phyloP scores from a whole-genome alignment of 2,113 vertebrate genomes.

The Tretioscincus oriximinensis region DNA sequence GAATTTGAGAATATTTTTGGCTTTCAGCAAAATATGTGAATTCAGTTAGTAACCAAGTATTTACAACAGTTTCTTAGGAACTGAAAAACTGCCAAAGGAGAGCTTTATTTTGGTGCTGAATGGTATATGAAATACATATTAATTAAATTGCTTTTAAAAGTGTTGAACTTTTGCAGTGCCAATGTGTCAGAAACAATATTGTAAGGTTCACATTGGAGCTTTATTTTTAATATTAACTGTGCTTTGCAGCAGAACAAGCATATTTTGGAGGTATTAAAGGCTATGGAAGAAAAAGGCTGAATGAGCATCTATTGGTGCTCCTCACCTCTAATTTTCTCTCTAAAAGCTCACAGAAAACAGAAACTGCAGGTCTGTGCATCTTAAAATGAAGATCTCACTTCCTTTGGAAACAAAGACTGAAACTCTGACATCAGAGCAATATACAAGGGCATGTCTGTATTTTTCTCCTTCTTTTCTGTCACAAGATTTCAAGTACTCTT shows the following conservation, averaged over 20 bases:
- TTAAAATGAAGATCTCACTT: neutral
- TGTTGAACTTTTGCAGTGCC: neutral
- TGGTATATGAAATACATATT: neutral
- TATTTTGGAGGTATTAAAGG: too few relatives aligned
- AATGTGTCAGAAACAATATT: neutral
- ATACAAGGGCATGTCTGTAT: neutral
- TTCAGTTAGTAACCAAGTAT: neutral
- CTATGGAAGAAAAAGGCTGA: too few relatives aligned
- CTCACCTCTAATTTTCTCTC: neutral
- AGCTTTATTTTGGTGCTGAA: neutral
- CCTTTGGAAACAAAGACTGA: neutral
- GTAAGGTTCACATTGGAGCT: too few relatives aligned
- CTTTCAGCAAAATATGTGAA: slow-evolving; percentile 1
- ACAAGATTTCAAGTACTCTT: neutral
- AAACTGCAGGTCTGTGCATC: neutral
- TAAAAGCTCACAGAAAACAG: neutral
- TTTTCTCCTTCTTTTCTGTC: neutral
- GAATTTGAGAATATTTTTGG: neutral
- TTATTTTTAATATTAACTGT: too few relatives aligned
- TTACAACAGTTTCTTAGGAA: neutral
- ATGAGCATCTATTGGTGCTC: too few relatives aligned
- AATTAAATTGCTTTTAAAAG: neutral
- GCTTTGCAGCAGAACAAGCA: too few relatives aligned
- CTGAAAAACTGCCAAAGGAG: rapidly evolving
- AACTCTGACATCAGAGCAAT: neutral